Evolutionary conservation across 1,140 invertebrate species (phyloP).

Genomic region (Drosophila serrata): DNA sequence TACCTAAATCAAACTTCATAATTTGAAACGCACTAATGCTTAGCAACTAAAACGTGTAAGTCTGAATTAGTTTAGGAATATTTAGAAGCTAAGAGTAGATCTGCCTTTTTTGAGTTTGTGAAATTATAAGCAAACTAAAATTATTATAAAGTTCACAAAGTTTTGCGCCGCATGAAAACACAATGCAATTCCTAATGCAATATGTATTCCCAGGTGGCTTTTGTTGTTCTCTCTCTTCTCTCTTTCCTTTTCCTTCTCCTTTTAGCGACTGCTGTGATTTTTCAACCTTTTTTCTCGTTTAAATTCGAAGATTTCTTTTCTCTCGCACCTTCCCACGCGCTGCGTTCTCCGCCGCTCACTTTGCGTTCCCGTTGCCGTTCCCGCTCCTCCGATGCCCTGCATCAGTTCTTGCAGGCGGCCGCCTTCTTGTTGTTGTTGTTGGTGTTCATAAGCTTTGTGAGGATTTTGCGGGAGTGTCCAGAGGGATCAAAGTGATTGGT

Average conservation of each 20-base stretch:
- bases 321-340: constrained; percentile 27
- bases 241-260: constrained; percentile 10
- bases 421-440: constrained; percentile 89
- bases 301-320: constrained; percentile 62
- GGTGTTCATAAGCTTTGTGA: constrained; percentile 94
- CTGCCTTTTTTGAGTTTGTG: constrained; percentile 50
- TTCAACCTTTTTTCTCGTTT: constrained; percentile 50
- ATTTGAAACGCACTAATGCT: constrained; percentile 64
- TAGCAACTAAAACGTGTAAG: constrained; percentile 73
- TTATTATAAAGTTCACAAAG: constrained; percentile 63
- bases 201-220: constrained; percentile 41
- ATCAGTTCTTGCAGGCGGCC: constrained; percentile 69
- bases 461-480: constrained; percentile 95
- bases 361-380: constrained; percentile 27
- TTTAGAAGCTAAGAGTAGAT: constrained; percentile 60
- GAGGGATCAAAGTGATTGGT: constrained; percentile 95
- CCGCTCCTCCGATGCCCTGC: constrained; percentile 38
- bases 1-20: constrained; percentile 76
- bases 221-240: constrained; percentile 8
- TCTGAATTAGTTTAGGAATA: constrained; percentile 75
- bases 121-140: constrained; percentile 59
- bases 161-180: constrained; percentile 36
- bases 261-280: constrained; percentile 45
- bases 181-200: constrained; percentile 40
- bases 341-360: constrained; percentile 10